A percentile compares a stretch with the other conserved stretches of the same genome.
Conservation (phyloP, 2,888 invertebrate species). For the Orthosia cruda region DNA sequence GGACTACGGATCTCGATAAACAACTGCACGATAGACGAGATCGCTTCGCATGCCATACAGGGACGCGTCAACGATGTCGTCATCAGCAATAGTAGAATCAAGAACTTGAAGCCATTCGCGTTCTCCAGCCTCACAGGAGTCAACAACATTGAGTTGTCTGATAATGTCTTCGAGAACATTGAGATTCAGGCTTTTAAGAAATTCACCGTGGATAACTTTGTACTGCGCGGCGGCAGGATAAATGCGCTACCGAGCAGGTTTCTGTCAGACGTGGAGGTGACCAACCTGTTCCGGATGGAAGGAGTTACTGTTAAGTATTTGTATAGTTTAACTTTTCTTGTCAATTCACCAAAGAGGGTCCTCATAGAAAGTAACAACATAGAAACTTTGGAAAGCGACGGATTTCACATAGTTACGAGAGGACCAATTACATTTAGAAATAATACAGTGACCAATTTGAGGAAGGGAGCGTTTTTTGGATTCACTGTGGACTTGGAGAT, state of each 20-base stretch:
- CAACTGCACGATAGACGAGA: constrained; percentile 90
- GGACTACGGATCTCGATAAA: constrained; percentile 89
- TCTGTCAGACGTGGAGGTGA: constrained; percentile 94
- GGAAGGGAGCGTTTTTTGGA: constrained; percentile 93
- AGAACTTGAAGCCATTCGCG: constrained; percentile 93
- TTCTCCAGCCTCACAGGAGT: constrained; percentile 94
- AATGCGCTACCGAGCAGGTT: constrained; percentile 93
- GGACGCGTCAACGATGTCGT: constrained; percentile 94
- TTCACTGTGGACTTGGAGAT: constrained; percentile 90
- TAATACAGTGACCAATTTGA: constrained; percentile 92
- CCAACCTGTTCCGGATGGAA: constrained; percentile 93
- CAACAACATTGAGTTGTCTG: constrained; percentile 92
- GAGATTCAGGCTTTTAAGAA: constrained; percentile 95
- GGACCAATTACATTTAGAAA: constrained; percentile 93
- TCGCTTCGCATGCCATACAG: constrained; percentile 93
- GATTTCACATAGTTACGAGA: constrained; percentile 92
- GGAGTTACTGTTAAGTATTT: constrained; percentile 93
- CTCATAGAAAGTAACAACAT: constrained; percentile 92
- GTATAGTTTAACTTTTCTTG: constrained; percentile 94
- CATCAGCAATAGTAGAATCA: constrained; percentile 93
- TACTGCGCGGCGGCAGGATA: constrained; percentile 92
- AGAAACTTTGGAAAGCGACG: constrained; percentile 92
- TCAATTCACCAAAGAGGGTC: constrained; percentile 92
- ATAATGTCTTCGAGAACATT: constrained; percentile 92
- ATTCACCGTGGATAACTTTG: constrained; percentile 93